Conservation (phyloP, 2,113 vertebrate species). For the Sceloporus tristichus region DNA sequence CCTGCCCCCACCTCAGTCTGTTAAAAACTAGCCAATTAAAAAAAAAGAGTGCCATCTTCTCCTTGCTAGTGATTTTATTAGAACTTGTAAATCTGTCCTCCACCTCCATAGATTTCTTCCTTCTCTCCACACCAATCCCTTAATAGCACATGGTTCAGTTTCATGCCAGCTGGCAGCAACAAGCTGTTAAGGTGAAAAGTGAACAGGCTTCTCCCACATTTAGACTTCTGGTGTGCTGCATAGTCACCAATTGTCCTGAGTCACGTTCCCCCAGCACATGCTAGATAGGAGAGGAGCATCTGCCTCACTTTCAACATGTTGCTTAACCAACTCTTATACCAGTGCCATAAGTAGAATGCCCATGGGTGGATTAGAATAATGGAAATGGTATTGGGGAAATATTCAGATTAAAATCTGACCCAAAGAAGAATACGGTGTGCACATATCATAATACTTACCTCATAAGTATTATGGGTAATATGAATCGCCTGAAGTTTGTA, state of each 20-base stretch:
- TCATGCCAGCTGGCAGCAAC: not conserved
- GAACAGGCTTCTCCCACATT: not conserved
- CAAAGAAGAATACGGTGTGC: not conserved
- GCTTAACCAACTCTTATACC: not conserved
- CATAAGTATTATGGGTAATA: not conserved
- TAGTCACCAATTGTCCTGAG: not conserved
- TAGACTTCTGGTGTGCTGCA: not conserved
- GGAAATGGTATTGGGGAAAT: not conserved
- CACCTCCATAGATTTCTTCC: not conserved
- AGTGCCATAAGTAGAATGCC: not conserved
- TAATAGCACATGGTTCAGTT: not conserved
- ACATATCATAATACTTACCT: not conserved
- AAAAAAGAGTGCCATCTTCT: constrained; percentile 31
- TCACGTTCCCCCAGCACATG: not conserved
- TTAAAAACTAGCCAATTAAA: constrained; percentile 27
- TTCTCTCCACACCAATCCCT: not conserved
- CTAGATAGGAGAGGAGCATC: not conserved
- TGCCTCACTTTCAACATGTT: not conserved
- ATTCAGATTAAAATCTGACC: not conserved
- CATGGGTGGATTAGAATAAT: not conserved
- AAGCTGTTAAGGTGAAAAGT: not conserved
- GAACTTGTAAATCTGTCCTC: not conserved
- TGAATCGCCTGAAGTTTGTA: not conserved
- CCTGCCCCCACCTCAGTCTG: constrained; percentile 9
- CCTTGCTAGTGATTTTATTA: constrained; percentile 16